Evolutionary conservation across 2,113 vertebrate species (phyloP), one percentile per base, ranked within the genome.

Genomic region (Corynorhinus townsendii): DNA sequence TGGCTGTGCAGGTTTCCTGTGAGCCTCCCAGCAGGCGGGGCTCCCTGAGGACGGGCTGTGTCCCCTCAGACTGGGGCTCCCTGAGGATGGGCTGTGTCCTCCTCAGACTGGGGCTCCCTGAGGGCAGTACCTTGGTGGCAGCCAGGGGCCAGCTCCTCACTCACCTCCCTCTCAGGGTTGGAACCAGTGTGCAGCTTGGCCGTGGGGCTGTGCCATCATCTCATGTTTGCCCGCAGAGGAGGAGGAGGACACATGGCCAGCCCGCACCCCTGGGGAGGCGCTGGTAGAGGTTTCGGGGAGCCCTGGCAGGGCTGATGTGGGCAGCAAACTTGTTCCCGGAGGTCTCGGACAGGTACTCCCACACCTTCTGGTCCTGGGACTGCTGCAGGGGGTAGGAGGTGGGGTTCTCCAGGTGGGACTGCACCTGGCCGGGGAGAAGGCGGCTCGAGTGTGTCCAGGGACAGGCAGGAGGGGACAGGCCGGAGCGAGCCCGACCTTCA

Each of bases 321-420:
- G 99, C 98, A 1, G 98, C 99, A 88, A 99, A 99, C 96, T 99
- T 99, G 98, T 99, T 99, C 97, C 99, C 99, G 0, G 98, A 99
- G 95, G 99, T 99, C 95, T 99, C 99, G 0, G 99, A 99, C 76
- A 99, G 98, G 91, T 99, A 99, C 75, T 99, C 99, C 96, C 99
- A 99, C 49, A 99, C 99, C 97, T 99, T 99, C 96, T 99, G 99
- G 95, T 99, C 99, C 97, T 99, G 98, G 0, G 99, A 99, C 98
- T 99, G 99, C 90, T 99, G 99, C 97, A 99, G 98, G 97, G 99
- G 99, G 98, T 99, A 99, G 40, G 99, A 99, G 68, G 99, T 99
- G 89, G 99, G 99, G 96, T 99, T 99, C 98, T 99, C 99, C 97
- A 99, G 98, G 97, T 99, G 99, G 64, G 99, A 99, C 97, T 99